These are phyloP conservation scores for Ormyrus nitidulus DNA, from an alignment of 2,888 invertebrate species.

Conservation along the genomic window DNA sequence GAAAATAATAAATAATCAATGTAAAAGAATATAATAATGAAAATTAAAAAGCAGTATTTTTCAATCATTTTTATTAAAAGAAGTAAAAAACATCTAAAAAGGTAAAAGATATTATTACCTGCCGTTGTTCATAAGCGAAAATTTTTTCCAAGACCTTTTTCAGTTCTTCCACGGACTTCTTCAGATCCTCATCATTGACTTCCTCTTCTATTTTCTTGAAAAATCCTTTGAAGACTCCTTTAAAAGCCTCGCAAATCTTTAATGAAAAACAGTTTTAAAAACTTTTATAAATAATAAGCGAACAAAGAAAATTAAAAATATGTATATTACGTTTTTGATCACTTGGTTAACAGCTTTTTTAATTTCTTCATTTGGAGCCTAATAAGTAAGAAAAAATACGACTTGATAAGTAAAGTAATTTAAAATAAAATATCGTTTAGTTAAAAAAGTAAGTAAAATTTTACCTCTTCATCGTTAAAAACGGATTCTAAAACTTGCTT, in stretches of 20 bases:
- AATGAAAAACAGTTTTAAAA: not conserved
- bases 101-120: not conserved
- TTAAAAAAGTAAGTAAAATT: not conserved
- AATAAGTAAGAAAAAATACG: not conserved
- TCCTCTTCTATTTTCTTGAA: conserved; percentile 9
- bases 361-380: not conserved
- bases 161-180: not conserved
- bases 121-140: not conserved
- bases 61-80: no score
- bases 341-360: not conserved
- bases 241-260: conserved; percentile 7
- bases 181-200: not conserved
- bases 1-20: no score
- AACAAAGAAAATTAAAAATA: not conserved
- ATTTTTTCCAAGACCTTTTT: conserved; percentile 8
- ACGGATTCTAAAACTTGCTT: not conserved
- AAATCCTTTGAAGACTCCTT: not conserved
- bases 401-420: not conserved
- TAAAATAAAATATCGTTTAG: not conserved
- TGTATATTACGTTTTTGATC: not conserved
- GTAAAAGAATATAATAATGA: no score
- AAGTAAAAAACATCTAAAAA: no score
- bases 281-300: not conserved
- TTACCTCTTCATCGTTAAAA: not conserved
- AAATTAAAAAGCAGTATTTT: no score